phyloP scores from a whole-genome alignment of 2,888 invertebrate genomes.

The Drosophila sordidula region DNA sequence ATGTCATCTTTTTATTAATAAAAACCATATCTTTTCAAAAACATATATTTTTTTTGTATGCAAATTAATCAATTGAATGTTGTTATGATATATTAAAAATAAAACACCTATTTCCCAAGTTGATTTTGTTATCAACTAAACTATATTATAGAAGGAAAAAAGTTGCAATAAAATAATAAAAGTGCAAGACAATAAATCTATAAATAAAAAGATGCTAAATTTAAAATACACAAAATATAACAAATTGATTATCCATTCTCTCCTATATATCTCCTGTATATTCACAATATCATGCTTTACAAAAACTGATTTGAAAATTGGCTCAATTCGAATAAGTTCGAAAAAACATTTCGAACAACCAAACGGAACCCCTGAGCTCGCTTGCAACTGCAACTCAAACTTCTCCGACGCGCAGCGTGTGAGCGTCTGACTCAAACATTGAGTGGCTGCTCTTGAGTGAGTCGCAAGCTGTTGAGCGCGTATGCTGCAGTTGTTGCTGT shows the following conservation, averaged over 20 bases:
- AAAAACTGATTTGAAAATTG: not conserved
- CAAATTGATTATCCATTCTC: too few species aligned
- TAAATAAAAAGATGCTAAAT: too few species aligned
- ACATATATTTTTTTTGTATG: too few species aligned
- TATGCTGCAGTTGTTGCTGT: conserved; percentile 18
- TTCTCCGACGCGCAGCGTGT: conserved; percentile 48
- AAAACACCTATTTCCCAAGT: too few species aligned
- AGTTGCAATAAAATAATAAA: not conserved
- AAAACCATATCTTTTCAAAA: too few species aligned
- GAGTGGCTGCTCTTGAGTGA: conserved; percentile 31
- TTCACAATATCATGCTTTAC: not conserved
- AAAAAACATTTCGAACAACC: conserved; percentile 61
- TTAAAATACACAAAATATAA: too few species aligned
- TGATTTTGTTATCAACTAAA: not conserved
- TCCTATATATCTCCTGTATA: too few species aligned
- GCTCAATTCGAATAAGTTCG: conserved; percentile 51
- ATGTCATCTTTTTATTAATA: too few species aligned
- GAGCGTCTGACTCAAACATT: conserved; percentile 25
- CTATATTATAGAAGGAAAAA: not conserved
- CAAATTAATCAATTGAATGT: too few species aligned
- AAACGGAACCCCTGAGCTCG: conserved; percentile 55
- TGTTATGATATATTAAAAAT: too few species aligned
- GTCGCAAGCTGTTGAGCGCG: conserved; percentile 11
- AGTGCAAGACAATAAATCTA: not conserved
- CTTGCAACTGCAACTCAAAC: conserved; percentile 72